A percentile compares a stretch with the other conserved stretches of the same genome.
Conservation (phyloP, 2,888 invertebrate species). For the Leucophenga montana region DNA sequence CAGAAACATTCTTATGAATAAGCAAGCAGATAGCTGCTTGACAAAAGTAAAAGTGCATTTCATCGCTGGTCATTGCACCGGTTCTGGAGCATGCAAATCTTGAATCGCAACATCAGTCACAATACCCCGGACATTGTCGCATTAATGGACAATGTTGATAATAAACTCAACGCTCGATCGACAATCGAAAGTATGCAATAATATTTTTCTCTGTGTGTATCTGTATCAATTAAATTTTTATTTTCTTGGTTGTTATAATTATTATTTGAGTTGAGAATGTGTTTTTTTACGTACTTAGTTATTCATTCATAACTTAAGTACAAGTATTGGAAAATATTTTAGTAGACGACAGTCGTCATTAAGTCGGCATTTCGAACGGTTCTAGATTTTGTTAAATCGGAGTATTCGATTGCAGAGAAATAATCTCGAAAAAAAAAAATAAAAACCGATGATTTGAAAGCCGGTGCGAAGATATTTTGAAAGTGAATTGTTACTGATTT, state of each 20-base stretch:
- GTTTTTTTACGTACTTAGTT: conserved; percentile 33
- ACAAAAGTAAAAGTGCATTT: too few relatives aligned
- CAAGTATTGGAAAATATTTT: conserved; percentile 42
- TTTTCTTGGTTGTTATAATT: conserved; percentile 34
- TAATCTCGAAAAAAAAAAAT: conserved; percentile 32
- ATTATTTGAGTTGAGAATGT: conserved; percentile 7
- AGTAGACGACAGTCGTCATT: conserved; percentile 60
- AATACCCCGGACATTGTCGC: too few relatives aligned
- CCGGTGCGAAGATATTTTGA: too few relatives aligned
- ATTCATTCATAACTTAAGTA: conserved; percentile 35
- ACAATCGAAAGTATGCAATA: conserved; percentile 6
- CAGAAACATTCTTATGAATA: neutral
- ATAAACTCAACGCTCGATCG: neutral
- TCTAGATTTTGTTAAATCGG: conserved; percentile 26
- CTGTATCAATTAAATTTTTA: conserved; percentile 32
- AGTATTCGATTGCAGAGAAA: conserved; percentile 2
- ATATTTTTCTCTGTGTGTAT: conserved; percentile 46
- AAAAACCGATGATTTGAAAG: too few relatives aligned
- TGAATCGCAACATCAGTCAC: too few relatives aligned
- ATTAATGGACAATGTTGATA: too few relatives aligned
- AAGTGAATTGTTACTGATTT: neutral
- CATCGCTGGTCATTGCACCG: too few relatives aligned
- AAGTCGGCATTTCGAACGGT: conserved; percentile 55
- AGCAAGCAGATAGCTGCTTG: too few relatives aligned
- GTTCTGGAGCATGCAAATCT: too few relatives aligned